Base-by-base conservation (phyloP, 2,888 invertebrate species). In the Chrysina gloriosa region DNA sequence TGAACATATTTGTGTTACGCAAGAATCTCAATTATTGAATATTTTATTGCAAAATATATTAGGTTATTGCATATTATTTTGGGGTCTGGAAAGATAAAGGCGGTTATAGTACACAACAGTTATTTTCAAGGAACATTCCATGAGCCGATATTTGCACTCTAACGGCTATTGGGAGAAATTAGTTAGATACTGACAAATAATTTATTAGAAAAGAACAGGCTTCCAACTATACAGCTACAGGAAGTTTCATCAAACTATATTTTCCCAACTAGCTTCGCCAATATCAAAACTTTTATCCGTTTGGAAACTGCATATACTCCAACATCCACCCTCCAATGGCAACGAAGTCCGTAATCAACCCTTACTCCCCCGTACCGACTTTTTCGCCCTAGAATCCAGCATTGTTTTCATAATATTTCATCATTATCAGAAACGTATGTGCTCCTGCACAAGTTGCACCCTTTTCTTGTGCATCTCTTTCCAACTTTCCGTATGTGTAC, bases 381-480 rank as follows among this genome's bases (percentile, higher is more conserved):
- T 16, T 29, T 31, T 29, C 31, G 4, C 11, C 2, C 3, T 29
- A 50, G 31, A 52, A 29, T 50, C 27, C 27, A 3, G 31, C 31
- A 14, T 31, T 52, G 9, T 31, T 31, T 31, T 42, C 39, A 25
- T 42, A 42, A 61, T 42, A 61, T 27, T 29, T 61, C 27, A 29
- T 29, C 27, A 25, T 61, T 61, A 61, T 52, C 58, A 3, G 6
- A 27, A 5, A 9, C 16, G 14, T 29, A 23, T 36, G 29, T 39
- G 19, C 23, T 25, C 11, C 27, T 25, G 14, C 27, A 42, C 27
- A 5, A 42, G 27, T 23, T 42, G 58, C 42, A 61, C 58, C 58
- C 58, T 61, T 61, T 61, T 19, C 42, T 61, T 27, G 14, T 25
- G 25, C 58, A 27, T 42, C 58, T 61, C 36, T 16, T 61, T 61